Percentiles rank a stretch among this genome's conserved stretches.
These are phyloP conservation scores for Ceryle rudis DNA, from an alignment of 2,797 vertebrate genomes.

Conservation along the genomic window DNA sequence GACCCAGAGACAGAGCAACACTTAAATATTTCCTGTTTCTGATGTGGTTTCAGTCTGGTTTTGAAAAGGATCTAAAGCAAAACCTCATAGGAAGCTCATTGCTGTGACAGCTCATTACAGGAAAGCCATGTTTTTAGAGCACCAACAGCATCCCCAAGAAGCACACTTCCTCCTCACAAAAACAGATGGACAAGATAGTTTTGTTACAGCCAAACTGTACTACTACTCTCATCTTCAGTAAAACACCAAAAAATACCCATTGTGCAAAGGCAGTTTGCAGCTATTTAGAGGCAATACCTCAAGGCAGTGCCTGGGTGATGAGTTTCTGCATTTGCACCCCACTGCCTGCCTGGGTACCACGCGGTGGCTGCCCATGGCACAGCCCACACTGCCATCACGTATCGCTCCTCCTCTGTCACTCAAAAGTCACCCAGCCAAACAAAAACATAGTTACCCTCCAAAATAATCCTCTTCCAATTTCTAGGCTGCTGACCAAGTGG, in stretches of 20 bases:
- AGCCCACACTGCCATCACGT: fast-evolving
- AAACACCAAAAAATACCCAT: neutral
- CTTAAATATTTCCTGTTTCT: slow-evolving; percentile 16
- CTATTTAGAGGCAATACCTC: neutral
- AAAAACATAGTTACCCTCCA: neutral
- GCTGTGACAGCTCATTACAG: neutral
- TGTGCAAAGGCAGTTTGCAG: neutral
- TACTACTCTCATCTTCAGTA: neutral
- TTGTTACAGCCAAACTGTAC: neutral
- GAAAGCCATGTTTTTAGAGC: slow-evolving; percentile 5
- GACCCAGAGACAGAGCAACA: neutral
- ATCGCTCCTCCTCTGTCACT: neutral
- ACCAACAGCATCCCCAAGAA: neutral
- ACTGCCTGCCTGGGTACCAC: neutral
- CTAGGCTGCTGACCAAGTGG: fast-evolving
- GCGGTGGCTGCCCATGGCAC: neutral
- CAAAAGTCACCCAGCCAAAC: neutral
- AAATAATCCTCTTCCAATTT: neutral
- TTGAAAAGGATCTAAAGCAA: slow-evolving; percentile 33
- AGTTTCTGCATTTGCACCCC: neutral
- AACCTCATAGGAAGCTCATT: slow-evolving; percentile 41
- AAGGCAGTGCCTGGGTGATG: neutral
- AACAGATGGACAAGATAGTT: neutral
- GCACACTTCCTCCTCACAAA: neutral
- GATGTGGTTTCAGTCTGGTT: slow-evolving; percentile 45